Base-by-base conservation (phyloP, 1,140 invertebrate species). In the Pentalonia nigronervosa region DNA sequence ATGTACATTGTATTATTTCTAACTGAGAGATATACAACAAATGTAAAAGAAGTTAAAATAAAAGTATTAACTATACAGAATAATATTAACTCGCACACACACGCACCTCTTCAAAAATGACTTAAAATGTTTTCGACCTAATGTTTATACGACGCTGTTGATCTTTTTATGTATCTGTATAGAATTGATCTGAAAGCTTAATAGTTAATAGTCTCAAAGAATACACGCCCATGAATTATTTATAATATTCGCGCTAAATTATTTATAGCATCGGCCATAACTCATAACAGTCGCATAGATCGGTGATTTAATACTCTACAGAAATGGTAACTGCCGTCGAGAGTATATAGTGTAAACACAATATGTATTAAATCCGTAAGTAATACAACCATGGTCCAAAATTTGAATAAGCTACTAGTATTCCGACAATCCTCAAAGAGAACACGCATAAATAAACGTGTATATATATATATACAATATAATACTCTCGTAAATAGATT, bases 231-330 rank as follows among this genome's bases (percentile, higher is more conserved):
- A 92, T 92, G 90, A 92, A 92, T 92, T 92, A 92, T 92, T 92
- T 50, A 92, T 83, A 83, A 92, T 92, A 83, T 92, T 30, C 21
- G 47, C 47, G 67, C 45, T 92, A 92, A 92, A 92, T 92, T 83
- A 92, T 92, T 92, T 92, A 92, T 92, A 83, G 47, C 47, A 47
- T 83, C 47, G 67, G 90, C 50, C 90, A 83, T 92, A 92, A 92
- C 45, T 83, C 90, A 83, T 92, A 92, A 92, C 45, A 50, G 47
- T 81, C 67, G 21, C n/a, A 50, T 23, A 36, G 47, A 83, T 81
- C 90, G 67, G 67, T 50, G 90, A 50, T 92, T 83, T 83, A 92
- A 92, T 76, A 92, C 45, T 92, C 47, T 67, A 30, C 67, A 41
- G 36, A 45, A 50, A 92, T 67, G 47, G 90, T 50, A 50, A 81